phyloP scores from a whole-genome alignment of 1,140 invertebrate species.

The Lepeophtheirus salmonis region DNA sequence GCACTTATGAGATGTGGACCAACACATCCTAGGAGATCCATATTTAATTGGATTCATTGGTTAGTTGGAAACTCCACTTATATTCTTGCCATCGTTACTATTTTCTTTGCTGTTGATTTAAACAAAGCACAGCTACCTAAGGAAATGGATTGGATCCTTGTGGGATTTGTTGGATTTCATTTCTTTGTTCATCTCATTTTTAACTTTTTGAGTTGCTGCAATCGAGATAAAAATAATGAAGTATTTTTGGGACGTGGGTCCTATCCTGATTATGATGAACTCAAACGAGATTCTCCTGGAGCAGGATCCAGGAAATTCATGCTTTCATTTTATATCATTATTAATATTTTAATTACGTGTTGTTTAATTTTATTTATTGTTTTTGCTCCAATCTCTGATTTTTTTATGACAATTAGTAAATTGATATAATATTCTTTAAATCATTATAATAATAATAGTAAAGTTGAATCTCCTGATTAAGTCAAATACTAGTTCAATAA shows the following conservation, averaged over 20 bases:
- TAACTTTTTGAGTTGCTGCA: constrained; percentile 43
- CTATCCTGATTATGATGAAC: constrained; percentile 17
- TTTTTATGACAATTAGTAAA: too few species aligned
- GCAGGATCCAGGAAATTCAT: constrained; percentile 43
- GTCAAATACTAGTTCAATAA: too few species aligned
- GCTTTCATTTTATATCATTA: constrained; percentile 48
- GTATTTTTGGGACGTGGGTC: constrained; percentile 19
- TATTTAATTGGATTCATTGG: constrained; percentile 93
- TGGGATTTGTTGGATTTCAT: constrained; percentile 70
- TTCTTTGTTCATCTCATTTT: constrained; percentile 69
- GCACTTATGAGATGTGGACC: constrained; percentile 69
- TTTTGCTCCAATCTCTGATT: constrained; percentile 44
- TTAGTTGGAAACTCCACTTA: constrained; percentile 75
- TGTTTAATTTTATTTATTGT: constrained; percentile 48
- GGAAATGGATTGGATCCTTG: constrained; percentile 67
- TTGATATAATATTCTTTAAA: too few species aligned
- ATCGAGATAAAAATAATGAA: constrained; percentile 19
- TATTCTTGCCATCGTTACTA: constrained; percentile 67
- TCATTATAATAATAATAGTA: too few species aligned
- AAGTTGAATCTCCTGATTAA: too few species aligned
- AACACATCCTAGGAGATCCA: constrained; percentile 48
- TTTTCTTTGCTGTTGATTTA: constrained; percentile 73
- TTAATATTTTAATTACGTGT: constrained; percentile 39
- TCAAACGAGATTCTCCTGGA: constrained; percentile 21
- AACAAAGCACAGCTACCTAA: constrained; percentile 61